Evolutionary conservation across 37 sponge, comb jelly and placozoan species (phyloP).

Genomic region (Cliona cf. orientalis): DNA sequence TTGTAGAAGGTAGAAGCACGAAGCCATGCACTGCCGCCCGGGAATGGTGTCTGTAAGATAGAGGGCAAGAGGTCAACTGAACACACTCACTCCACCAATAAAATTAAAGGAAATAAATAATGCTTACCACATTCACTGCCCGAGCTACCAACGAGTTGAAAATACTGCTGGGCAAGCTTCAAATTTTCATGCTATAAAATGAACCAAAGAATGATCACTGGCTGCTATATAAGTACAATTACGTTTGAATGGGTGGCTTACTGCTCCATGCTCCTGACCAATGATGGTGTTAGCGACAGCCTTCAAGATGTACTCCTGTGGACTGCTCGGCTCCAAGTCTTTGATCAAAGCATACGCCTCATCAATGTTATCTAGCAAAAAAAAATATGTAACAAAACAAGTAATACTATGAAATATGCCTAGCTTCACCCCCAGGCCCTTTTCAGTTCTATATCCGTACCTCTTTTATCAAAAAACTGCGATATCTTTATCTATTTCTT

Average conservation of each 20-base stretch:
- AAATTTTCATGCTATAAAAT: constrained; percentile 81
- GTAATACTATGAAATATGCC: background rate
- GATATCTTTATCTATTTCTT: background rate
- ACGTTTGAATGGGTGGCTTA: constrained; percentile 34
- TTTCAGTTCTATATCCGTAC: too few relatives aligned
- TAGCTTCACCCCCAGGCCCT: too few relatives aligned
- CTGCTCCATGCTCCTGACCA: constrained; percentile 92
- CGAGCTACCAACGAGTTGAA: constrained; percentile 96
- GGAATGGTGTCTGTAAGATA: constrained; percentile 91
- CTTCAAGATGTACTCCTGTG: constrained; percentile 98
- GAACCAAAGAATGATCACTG: background rate
- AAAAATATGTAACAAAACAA: background rate
- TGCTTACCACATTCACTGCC: constrained; percentile 96
- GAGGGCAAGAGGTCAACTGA: background rate
- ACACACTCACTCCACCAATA: background rate
- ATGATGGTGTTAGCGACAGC: constrained; percentile 92
- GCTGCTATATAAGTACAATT: background rate
- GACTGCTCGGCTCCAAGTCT: constrained; percentile 92
- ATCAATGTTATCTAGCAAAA: constrained; percentile 76
- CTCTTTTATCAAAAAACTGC: too few relatives aligned
- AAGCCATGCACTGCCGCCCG: constrained; percentile 98
- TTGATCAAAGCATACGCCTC: constrained; percentile 93
- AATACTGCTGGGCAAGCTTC: constrained; percentile 96
- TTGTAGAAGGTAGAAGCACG: constrained; percentile 94
- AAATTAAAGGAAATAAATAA: background rate